Evolutionary conservation across 2,888 invertebrate species (phyloP).

Genomic region (Salpingus planirostris): DNA sequence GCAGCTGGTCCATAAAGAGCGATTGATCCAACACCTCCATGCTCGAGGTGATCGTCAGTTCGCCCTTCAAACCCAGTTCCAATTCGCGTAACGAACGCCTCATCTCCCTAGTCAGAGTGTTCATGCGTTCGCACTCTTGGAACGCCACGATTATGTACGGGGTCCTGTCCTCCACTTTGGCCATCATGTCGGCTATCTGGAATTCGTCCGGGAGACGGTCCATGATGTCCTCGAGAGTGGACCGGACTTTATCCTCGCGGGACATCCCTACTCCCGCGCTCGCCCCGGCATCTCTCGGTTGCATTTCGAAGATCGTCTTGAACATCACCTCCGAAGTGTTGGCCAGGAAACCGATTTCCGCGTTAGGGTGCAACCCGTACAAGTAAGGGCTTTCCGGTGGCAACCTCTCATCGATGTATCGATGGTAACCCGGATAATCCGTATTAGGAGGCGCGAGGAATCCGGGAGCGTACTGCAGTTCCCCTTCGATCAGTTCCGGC

Average conservation of each 20-base stretch:
- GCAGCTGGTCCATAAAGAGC: constrained; percentile 85
- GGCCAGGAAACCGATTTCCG: constrained; percentile 89
- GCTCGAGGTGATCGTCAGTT: constrained; percentile 82
- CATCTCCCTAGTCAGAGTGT: constrained; percentile 73
- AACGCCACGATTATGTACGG: constrained; percentile 87
- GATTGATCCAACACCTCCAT: constrained; percentile 84
- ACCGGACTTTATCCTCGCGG: constrained; percentile 72
- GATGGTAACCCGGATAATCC: constrained; percentile 80
- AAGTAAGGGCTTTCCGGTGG: constrained; percentile 84
- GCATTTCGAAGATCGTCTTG: constrained; percentile 78
- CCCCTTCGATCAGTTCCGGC: constrained; percentile 80
- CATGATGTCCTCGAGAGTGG: constrained; percentile 72
- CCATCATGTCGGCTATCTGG: constrained; percentile 76
- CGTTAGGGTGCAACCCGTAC: constrained; percentile 90
- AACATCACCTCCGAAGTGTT: constrained; percentile 79
- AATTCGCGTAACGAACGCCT: constrained; percentile 72
- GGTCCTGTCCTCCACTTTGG: constrained; percentile 78
- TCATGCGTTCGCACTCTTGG: constrained; percentile 95
- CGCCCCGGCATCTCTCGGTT: constrained; percentile 73
- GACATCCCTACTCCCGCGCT: constrained; percentile 60
- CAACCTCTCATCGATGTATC: constrained; percentile 76
- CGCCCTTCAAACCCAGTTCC: constrained; percentile 49
- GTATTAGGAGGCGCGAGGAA: constrained; percentile 83
- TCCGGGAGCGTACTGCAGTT: constrained; percentile 69
- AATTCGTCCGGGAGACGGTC: constrained; percentile 87